Evolutionary conservation across 92 coral and sea anemone species (phyloP).

Genomic region (Zoanthus sociatus): DNA sequence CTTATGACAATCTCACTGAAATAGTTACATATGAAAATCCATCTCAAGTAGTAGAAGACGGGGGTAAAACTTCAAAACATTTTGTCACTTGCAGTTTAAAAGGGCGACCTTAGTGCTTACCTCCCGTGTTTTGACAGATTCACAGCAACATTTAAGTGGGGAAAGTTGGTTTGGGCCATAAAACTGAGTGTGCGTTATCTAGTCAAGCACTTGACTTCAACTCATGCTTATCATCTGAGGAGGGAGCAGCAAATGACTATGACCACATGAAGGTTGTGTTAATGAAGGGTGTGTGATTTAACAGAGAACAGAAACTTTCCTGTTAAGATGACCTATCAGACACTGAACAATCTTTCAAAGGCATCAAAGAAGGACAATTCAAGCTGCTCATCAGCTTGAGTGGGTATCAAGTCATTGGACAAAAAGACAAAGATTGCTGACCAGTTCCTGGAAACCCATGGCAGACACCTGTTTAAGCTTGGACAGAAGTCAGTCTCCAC

Average conservation of each 20-base stretch:
- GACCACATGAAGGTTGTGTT: neutral
- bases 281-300: neutral
- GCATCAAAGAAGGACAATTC: neutral
- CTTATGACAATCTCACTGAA: too few relatives aligned
- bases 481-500: neutral
- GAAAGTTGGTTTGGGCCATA: constrained; percentile 51
- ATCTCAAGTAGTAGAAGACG: constrained; percentile 2
- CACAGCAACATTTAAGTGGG: constrained; percentile 65
- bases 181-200: constrained; percentile 11
- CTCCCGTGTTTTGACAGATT: constrained; percentile 66
- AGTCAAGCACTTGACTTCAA: too few relatives aligned
- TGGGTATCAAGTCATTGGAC: neutral
- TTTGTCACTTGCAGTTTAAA: constrained; percentile 59
- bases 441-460: neutral
- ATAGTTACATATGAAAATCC: too few relatives aligned
- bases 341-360: neutral
- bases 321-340: neutral
- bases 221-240: too few relatives aligned
- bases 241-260: too few relatives aligned
- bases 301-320: neutral
- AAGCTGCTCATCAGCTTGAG: neutral
- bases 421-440: neutral
- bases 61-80: constrained; percentile 35
- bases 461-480: neutral
- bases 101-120: constrained; percentile 63